A percentile compares a stretch with the other conserved stretches of the same genome.
Evolutionary conservation across 2,888 invertebrate genomes (phyloP).

Genomic region (Biston betularia): DNA sequence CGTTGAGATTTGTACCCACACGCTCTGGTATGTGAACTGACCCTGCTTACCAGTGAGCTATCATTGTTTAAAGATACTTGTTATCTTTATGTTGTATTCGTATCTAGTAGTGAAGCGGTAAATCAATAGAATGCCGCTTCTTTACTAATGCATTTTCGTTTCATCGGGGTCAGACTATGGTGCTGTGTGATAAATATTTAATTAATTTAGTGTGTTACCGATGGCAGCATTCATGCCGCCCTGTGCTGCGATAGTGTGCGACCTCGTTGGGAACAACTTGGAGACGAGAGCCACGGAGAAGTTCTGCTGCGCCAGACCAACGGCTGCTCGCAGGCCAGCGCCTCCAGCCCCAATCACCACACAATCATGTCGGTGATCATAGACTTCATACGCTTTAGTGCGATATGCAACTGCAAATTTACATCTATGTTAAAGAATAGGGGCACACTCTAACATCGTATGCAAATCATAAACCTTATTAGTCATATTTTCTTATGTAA

Average conservation of each 20-base stretch:
- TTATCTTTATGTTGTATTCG: too few species aligned
- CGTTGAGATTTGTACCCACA: too few species aligned
- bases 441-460: neutral
- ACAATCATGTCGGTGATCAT: slow-evolving; percentile 97
- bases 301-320: slow-evolving; percentile 96
- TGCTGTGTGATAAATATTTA: neutral
- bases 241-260: slow-evolving; percentile 99
- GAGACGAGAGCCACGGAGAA: slow-evolving; percentile 98
- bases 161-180: too few species aligned
- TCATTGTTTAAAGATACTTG: too few species aligned
- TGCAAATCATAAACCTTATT: neutral
- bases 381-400: slow-evolving; percentile 90
- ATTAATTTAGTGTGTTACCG: slow-evolving; percentile 72
- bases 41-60: too few species aligned
- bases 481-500: too few species aligned
- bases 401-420: slow-evolving; percentile 42
- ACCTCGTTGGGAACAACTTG: slow-evolving; percentile 98
- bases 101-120: too few species aligned
- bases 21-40: too few species aligned
- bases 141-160: too few species aligned
- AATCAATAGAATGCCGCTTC: too few species aligned
- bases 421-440: neutral
- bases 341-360: slow-evolving; percentile 98
- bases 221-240: slow-evolving; percentile 99
- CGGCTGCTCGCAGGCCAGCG: slow-evolving; percentile 97